phyloP scores from a whole-genome alignment of 1,140 invertebrate genomes.

The Maconellicoccus hirsutus region DNA sequence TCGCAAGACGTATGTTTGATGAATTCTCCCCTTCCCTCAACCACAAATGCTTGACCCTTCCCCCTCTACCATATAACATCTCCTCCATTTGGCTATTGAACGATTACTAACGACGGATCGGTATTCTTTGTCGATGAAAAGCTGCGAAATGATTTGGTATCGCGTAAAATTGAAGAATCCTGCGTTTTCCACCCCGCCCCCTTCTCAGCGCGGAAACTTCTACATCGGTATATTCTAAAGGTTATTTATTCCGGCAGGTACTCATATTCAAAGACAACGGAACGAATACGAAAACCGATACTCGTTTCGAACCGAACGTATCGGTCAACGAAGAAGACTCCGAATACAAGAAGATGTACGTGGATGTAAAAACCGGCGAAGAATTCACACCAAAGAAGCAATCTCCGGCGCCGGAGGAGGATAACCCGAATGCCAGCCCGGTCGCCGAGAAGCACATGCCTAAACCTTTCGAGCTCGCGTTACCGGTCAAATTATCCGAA shows the following conservation, averaged over 20 bases:
- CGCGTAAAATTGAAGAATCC: no score
- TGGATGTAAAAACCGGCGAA: conserved; percentile 45
- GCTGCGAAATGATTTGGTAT: no score
- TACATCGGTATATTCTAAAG: no score
- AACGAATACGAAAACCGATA: conserved; percentile 28
- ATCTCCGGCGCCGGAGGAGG: conserved; percentile 24
- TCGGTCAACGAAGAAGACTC: conserved; percentile 25
- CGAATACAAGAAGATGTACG: conserved; percentile 37
- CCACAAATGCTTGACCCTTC: no score
- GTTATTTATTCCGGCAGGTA: conserved; percentile 32
- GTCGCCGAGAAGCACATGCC: neutral
- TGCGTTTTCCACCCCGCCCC: no score
- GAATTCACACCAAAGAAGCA: conserved; percentile 29
- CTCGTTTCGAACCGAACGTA: conserved; percentile 30
- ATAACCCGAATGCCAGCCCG: conserved; percentile 14
- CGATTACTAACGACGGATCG: no score
- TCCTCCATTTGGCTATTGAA: no score
- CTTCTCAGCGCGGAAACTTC: no score
- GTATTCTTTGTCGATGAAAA: no score
- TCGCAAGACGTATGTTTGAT: no score
- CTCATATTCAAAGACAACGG: conserved; percentile 36
- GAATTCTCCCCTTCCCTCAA: no score
- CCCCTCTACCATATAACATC: no score
- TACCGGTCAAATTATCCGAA: neutral
- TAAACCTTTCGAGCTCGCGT: neutral